phyloP scores from a whole-genome alignment of 2,888 invertebrate species.

The Eledona agricola region DNA sequence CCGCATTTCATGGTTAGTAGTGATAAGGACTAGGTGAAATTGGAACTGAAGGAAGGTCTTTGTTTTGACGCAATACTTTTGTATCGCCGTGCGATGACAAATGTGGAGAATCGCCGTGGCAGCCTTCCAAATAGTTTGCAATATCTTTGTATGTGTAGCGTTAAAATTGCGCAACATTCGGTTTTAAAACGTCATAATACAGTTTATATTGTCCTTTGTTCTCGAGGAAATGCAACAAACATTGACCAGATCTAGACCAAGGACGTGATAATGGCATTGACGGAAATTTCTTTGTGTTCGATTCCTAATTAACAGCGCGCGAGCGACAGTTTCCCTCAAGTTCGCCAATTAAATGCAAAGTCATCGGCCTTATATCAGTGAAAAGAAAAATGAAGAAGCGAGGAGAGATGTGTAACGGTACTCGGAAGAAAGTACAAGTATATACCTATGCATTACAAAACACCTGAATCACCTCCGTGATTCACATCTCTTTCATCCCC shows the following conservation, averaged over 20 bases:
- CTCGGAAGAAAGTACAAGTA: constrained; percentile 41
- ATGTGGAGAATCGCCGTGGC: constrained; percentile 6
- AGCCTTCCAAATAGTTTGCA: constrained; percentile 28
- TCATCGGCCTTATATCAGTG: constrained; percentile 24
- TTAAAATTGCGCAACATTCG: constrained; percentile 36
- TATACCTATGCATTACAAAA: constrained; percentile 45
- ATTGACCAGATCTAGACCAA: constrained; percentile 42
- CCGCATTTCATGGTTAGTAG: too few species aligned
- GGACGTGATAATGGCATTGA: constrained; percentile 43
- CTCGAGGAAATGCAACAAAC: constrained; percentile 36
- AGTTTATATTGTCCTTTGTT: constrained; percentile 45
- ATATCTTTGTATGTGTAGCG: constrained; percentile 15
- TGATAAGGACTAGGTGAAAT: constrained; percentile 4
- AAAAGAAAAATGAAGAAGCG: constrained; percentile 28
- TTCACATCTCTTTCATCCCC: constrained; percentile 44
- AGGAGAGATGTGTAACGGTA: constrained; percentile 36
- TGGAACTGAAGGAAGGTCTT: constrained; percentile 15
- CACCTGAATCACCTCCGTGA: constrained; percentile 47
- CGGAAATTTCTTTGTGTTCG: constrained; percentile 33
- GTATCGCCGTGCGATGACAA: constrained; percentile 8
- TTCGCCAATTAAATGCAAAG: constrained; percentile 7
- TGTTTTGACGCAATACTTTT: not conserved
- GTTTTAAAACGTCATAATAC: constrained; percentile 36
- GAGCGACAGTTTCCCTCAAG: too few species aligned
- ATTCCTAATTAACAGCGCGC: constrained; percentile 14